phyloP scores from a whole-genome alignment of 2,888 invertebrate species.

The Kuschelorhynchus macadamiae region DNA sequence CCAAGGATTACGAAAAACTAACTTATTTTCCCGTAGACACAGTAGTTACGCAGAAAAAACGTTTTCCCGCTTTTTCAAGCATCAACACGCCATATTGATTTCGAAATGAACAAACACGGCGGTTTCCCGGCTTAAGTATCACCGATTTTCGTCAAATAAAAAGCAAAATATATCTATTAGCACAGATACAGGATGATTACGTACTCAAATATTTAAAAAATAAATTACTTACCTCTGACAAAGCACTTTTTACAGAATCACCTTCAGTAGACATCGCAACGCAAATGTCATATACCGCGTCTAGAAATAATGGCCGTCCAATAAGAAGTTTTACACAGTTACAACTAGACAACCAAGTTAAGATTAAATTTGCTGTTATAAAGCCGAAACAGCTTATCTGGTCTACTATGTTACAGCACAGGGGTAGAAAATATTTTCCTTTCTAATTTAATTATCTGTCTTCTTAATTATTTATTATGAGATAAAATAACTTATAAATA shows the following conservation, averaged over 20 bases:
- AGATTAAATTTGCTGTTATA: conserved; percentile 3
- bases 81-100: conserved; percentile 69
- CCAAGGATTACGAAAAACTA: not conserved
- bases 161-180: conserved; percentile 10
- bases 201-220: conserved; percentile 26
- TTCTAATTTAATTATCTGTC: too few relatives aligned
- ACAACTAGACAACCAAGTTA: conserved; percentile 56
- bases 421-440: too few relatives aligned
- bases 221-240: conserved; percentile 64
- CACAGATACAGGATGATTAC: not conserved
- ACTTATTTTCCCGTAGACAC: conserved; percentile 20
- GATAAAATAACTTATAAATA: too few relatives aligned
- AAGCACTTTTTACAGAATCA: conserved; percentile 67
- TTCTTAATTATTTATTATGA: too few relatives aligned
- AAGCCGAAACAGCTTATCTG: not conserved
- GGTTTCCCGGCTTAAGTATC: conserved; percentile 19
- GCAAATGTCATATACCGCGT: conserved; percentile 66
- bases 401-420: conserved; percentile 1
- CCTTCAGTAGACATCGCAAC: conserved; percentile 69
- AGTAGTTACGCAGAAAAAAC: conserved; percentile 43
- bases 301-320: conserved; percentile 63
- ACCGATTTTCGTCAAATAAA: conserved; percentile 32
- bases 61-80: conserved; percentile 68
- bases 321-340: conserved; percentile 64
- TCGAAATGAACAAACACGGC: conserved; percentile 60